Evolutionary conservation across 2,113 vertebrate species (phyloP).

Genomic region (Salvator merianae): DNA sequence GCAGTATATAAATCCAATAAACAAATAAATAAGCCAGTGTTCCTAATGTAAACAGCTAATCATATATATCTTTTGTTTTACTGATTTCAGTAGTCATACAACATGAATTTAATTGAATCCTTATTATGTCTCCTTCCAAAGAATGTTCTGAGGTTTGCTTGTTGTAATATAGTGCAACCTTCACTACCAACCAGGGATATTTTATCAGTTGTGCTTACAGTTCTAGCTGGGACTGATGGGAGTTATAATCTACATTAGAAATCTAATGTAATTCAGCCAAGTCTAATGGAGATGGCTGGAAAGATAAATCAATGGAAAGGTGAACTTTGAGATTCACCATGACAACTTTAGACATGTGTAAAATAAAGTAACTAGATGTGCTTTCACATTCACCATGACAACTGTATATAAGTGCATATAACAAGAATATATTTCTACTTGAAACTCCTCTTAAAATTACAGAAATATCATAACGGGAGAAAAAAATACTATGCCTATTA

Average conservation of each 20-base stretch:
- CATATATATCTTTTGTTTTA: no score
- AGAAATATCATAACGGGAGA: constrained; percentile 50
- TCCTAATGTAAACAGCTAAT: no score
- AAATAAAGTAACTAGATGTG: neutral
- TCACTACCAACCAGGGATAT: no score
- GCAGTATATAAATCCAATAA: no score
- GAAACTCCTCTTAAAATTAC: constrained; percentile 31
- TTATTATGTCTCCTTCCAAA: neutral
- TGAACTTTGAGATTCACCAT: no score
- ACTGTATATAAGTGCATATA: neutral
- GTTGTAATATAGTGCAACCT: neutral
- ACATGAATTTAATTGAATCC: no score
- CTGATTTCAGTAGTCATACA: no score
- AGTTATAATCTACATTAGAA: neutral
- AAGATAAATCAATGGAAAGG: no score
- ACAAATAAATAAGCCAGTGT: no score
- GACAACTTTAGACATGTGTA: neutral
- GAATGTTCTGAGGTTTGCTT: neutral
- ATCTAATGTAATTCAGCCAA: neutral
- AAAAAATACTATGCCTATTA: constrained; percentile 56
- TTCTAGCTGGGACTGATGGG: no score
- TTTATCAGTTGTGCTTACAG: no score
- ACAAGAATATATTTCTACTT: neutral
- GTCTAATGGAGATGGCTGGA: no score
- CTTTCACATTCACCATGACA: neutral